phyloP scores from a whole-genome alignment of 2,888 invertebrate species.

The Leptopterna dolabrata region DNA sequence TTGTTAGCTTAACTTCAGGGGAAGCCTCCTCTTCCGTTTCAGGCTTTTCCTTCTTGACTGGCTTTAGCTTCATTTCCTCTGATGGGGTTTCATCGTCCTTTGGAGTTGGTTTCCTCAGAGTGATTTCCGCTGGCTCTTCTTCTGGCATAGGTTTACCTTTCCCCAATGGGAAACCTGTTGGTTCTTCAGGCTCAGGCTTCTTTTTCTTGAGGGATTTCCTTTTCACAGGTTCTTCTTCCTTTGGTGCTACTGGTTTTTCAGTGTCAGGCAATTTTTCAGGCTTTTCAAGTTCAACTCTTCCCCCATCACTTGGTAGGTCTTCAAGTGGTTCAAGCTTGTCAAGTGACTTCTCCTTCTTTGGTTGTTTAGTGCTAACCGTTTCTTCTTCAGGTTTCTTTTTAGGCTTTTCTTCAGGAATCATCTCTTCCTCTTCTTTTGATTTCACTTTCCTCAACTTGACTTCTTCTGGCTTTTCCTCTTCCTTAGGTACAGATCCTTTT shows the following conservation, averaged over 20 bases:
- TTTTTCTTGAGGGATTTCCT: slow-evolving; percentile 61
- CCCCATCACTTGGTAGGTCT: slow-evolving; percentile 20
- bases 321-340: slow-evolving; percentile 31
- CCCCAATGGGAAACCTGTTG: slow-evolving; percentile 65
- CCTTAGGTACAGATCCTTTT: slow-evolving; percentile 64
- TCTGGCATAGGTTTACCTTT: slow-evolving; percentile 66
- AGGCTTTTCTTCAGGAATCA: slow-evolving; percentile 59
- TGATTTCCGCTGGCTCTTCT: slow-evolving; percentile 66
- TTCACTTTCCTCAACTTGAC: slow-evolving; percentile 70
- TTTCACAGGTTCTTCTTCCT: slow-evolving; percentile 52
- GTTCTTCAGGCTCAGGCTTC: slow-evolving; percentile 64
- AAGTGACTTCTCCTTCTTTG: slow-evolving; percentile 60
- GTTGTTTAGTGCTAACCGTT: slow-evolving; percentile 60
- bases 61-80: slow-evolving; percentile 66
- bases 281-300: slow-evolving; percentile 14
- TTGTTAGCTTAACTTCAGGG: slow-evolving; percentile 64
- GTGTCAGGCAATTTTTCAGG: slow-evolving; percentile 38
- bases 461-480: slow-evolving; percentile 65
- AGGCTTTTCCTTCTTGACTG: slow-evolving; percentile 65
- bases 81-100: slow-evolving; percentile 65
- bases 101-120: slow-evolving; percentile 64
- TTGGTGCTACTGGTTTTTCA: slow-evolving; percentile 38
- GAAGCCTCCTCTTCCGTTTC: slow-evolving; percentile 64
- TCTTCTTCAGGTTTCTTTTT: slow-evolving; percentile 52
- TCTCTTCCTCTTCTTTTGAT: slow-evolving; percentile 65